Evolutionary conservation across 1,140 invertebrate genomes (phyloP).

Genomic region (Trigoniulus corallinus): DNA sequence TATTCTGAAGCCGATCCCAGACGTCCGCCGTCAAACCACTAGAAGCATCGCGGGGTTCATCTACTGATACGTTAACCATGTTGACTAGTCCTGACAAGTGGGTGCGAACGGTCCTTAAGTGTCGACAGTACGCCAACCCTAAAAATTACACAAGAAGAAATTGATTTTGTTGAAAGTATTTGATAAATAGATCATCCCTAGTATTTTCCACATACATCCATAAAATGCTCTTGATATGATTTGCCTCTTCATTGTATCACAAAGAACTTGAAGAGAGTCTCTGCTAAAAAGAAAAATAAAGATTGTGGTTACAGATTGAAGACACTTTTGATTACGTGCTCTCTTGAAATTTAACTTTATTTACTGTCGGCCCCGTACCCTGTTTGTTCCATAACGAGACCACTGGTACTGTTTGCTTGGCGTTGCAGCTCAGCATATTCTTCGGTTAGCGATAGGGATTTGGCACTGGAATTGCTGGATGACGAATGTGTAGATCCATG

Average conservation of each 20-base stretch:
- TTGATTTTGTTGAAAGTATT: background rate
- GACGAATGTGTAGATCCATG: slow-evolving; percentile 19
- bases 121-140: slow-evolving; percentile 77
- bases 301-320: slow-evolving; percentile 10
- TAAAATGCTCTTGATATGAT: slow-evolving; percentile 91
- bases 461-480: slow-evolving; percentile 22
- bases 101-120: slow-evolving; percentile 75
- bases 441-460: slow-evolving; percentile 20
- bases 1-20: slow-evolving; percentile 29
- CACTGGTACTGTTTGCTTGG: background rate
- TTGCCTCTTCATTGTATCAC: slow-evolving; percentile 82
- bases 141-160: slow-evolving; percentile 4
- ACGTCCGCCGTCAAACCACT: slow-evolving; percentile 46
- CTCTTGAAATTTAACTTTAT: slow-evolving; percentile 11
- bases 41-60: slow-evolving; percentile 20
- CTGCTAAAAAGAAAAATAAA: slow-evolving; percentile 26
- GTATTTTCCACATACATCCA: slow-evolving; percentile 45
- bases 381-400: slow-evolving; percentile 10
- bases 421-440: slow-evolving; percentile 10
- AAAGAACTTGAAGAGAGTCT: slow-evolving; percentile 50
- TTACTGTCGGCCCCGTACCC: slow-evolving; percentile 13
- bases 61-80: slow-evolving; percentile 18
- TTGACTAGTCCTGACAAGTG: slow-evolving; percentile 79
- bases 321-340: slow-evolving; percentile 6
- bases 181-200: slow-evolving; percentile 5